Evolutionary conservation across 2,113 vertebrate species (phyloP), one percentile per base, ranked within the genome.

Genomic region (Meles meles): DNA sequence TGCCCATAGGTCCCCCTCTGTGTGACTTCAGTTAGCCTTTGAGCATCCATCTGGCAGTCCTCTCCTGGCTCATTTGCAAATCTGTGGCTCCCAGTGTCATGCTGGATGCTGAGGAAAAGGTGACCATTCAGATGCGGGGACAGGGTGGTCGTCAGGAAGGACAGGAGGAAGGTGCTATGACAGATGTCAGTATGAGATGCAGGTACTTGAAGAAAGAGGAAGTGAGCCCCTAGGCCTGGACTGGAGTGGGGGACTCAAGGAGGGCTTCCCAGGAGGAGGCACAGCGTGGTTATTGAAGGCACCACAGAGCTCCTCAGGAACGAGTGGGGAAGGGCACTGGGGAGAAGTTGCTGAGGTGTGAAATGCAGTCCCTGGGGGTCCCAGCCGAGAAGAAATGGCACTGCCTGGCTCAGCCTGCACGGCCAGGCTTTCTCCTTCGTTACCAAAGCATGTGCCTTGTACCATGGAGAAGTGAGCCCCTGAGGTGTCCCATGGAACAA

Each of bases 1-100:
- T 7, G 1, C 1, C 6, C 18, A 21, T 7, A 7, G 27, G 2
- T 3, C n/a, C 2, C 21, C 2, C 21, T 49, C 23, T 0, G 4
- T 3, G 47, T 3, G 17, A 27, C 57, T 7, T 27, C 55, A 6
- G 37, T 3, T 11, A 7, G 2, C 18, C 21, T 15, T 27, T 6
- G 7, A 3, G 5, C 13, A 18, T 27, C 15, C 2, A 14, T 27
- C 3, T 77, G 7, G 37, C 80, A 0, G 5, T 31, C 14, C n/a
- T 18, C 14, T 34, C 25, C 4, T 12, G 2, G 6, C 29, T 55
- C 44, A 2, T 27, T 44, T 0, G 4, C 17, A 18, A 65, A 31
- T 0, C 21, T 18, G 37, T 14, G 74, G 29, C 21, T 29, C 11
- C 17, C 2, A 34, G 39, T 6, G 4, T 52, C 84, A 5, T 1